Evolutionary conservation across 2,113 vertebrate genomes (phyloP).

Genomic region (Atlantisia rogersi): DNA sequence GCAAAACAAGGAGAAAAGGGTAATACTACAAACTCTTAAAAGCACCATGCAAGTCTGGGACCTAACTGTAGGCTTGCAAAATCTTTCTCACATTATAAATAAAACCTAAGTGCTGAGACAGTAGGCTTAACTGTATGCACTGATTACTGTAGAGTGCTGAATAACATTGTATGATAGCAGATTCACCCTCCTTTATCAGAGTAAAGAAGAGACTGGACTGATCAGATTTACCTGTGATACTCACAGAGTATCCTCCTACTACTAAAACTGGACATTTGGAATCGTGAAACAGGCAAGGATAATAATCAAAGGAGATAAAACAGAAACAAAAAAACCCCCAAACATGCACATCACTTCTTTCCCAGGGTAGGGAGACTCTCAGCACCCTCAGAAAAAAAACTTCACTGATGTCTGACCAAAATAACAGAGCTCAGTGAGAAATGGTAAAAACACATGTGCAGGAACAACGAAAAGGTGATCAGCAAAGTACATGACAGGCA

Average conservation of each 20-base stretch:
- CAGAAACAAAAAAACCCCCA: not conserved
- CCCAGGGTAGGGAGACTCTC: not conserved
- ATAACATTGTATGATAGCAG: accelerated
- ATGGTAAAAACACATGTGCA: not conserved
- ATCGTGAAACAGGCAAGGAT: accelerated
- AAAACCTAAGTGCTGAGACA: not conserved
- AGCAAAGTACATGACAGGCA: not conserved
- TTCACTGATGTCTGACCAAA: not conserved
- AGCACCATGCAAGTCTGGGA: not conserved
- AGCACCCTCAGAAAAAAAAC: not conserved
- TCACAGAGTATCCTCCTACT: not conserved
- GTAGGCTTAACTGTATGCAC: not conserved
- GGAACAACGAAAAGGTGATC: not conserved
- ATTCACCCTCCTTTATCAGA: not conserved
- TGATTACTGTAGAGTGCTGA: not conserved
- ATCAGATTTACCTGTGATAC: not conserved
- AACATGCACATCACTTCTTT: not conserved
- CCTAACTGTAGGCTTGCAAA: not conserved
- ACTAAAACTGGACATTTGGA: not conserved
- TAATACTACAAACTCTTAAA: not conserved
- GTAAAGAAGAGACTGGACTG: not conserved
- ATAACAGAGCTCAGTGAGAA: not conserved
- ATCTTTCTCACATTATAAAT: not conserved
- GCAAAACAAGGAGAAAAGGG: not conserved
- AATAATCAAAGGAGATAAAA: not conserved